Evolutionary conservation across 2,113 vertebrate species (phyloP), one percentile per base, ranked within the genome.

Genomic region (Labeo rohita): DNA sequence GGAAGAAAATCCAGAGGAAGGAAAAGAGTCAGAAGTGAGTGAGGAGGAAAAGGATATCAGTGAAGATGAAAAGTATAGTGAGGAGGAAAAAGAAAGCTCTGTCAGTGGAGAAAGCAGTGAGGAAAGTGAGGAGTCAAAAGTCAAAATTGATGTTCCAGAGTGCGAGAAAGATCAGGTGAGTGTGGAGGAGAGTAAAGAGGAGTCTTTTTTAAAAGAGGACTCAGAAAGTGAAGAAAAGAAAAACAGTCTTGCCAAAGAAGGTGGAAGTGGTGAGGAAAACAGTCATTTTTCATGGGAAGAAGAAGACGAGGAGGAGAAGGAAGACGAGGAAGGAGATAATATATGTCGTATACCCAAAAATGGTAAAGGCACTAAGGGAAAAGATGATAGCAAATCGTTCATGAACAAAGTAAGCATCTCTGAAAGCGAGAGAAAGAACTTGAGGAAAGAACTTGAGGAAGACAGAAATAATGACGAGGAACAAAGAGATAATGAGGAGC

Each of bases 21-120:
- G 3, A 39, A 39, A 39, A 39, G 18, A 45, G 11, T 21, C 34
- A 4, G 18, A 80, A 61, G 47, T 34, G 7, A 34, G 74, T 28
- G n/a, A 49, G 70, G 50, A 50, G 21, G 12, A 75, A 49, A 15
- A 56, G 16, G 10, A 72, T 18, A 18, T 43, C 36, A 43, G 36
- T 43, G 68, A 72, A 9, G n/a, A 65, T 8, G 34, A 72, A 16
- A 7, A 36, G 13, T 12, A 75, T 21, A 13, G 12, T 49, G 45
- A 50, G n/a, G 74, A 76, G 74, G 74, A 76, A 23, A 52, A 28
- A 52, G 74, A 28, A 6, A 84, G 66, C n/a, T 54, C 10, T 9
- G 28, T 1, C 70, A 76, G 54, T 47, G 39, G 21, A 54, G 75
- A 54, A 78, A 36, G 56, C 75, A 1, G 23, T 54, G 75, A 54